These are phyloP conservation scores for Steromphala cineraria DNA, from an alignment of 2,888 invertebrate species.

Conservation along the genomic window DNA sequence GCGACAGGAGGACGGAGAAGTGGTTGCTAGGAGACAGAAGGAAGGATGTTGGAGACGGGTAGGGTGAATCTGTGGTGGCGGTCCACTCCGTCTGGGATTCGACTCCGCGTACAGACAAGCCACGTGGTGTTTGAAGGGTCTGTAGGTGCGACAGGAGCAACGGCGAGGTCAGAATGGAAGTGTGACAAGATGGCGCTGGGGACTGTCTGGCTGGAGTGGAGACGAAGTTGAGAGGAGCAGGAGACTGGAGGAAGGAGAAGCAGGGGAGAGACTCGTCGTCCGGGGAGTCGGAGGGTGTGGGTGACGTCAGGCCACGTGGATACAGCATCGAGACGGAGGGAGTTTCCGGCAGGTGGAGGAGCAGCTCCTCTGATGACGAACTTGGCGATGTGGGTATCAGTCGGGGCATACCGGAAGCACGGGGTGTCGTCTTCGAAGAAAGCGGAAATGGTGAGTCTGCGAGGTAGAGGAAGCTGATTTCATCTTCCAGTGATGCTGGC, in stretches of 20 bases:
- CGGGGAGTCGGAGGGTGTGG: too few species aligned
- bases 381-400: background rate
- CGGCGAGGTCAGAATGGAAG: too few species aligned
- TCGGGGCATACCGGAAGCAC: background rate
- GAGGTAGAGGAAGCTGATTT: slow-evolving; percentile 6
- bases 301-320: too few species aligned
- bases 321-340: too few species aligned
- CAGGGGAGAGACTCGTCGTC: too few species aligned
- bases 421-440: background rate
- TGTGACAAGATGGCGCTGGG: too few species aligned
- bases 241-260: too few species aligned
- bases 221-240: too few species aligned
- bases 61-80: background rate
- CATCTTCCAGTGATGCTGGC: background rate
- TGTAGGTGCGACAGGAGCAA: too few species aligned
- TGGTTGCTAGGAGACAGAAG: background rate
- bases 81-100: background rate
- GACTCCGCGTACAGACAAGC: background rate
- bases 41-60: background rate
- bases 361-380: background rate
- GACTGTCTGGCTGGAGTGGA: too few species aligned
- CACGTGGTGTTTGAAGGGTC: background rate
- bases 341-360: background rate
- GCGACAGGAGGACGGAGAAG: background rate
- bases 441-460: background rate